Base-by-base conservation (phyloP, 1,140 invertebrate genomes). In the Pemphigus obesinymphae region DNA sequence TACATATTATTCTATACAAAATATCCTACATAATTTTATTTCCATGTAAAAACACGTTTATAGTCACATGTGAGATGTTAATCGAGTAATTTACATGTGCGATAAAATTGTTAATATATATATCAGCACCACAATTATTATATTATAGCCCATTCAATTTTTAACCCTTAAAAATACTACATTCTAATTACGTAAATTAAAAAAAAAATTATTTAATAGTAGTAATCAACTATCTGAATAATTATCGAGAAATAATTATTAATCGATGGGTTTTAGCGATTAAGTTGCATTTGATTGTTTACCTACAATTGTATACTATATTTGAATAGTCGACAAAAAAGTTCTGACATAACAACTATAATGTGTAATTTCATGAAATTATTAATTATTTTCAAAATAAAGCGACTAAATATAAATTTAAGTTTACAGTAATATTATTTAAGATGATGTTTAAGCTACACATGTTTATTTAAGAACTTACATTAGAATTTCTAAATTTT, bases 11-110 rank as follows among this genome's bases (percentile, higher is more conserved):
- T 37, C 17, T 3, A 4, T 8, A 7, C 26, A 20, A 63, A 29
- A 63, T 15, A 40, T 23, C 4, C 2, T 40, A 20, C 4, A n/a
- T 23, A 11, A 23, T 40, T 68, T 40, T 68, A 34, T 63, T 29
- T 20, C 61, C 17, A 0, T 20, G 11, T 34, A 23, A 68, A 31
- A 40, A n/a, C 63, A 43, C 63, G 63, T 40, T 68, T 34, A 40
- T 40, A n/a, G 20, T n/a, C 31, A 37, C 34, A 20, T 20, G 34
- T 37, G 63, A 66, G 63, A 40, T 68, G 63, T 68, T 68, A 68
- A 68, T 23, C 63, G 63, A 68, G 63, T 68, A 68, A 68, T 68
- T 68, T 68, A 68, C 63, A 40, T n/a, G 63, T 23, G n/a, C 63
- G 34, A 40, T 40, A 20, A 68, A 68, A 68, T 68, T 37, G 40